These are phyloP conservation scores for Lophochroa leadbeateri DNA, from an alignment of 2,113 vertebrate genomes.

Conservation along the genomic window DNA sequence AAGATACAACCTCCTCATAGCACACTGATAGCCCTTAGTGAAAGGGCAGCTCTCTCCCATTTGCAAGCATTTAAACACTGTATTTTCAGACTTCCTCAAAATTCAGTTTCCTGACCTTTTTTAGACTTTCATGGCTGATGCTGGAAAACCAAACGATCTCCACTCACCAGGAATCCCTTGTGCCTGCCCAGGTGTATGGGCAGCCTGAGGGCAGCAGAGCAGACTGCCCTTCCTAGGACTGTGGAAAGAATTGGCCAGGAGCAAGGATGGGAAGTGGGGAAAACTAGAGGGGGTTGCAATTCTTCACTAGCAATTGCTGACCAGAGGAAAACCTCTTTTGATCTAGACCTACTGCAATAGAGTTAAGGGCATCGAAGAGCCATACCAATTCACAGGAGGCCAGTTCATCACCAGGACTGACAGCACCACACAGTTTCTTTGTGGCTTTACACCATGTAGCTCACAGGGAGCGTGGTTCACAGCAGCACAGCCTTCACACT, in stretches of 20 bases:
- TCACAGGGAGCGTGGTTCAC: not conserved
- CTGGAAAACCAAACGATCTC: not conserved
- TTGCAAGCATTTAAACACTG: not conserved
- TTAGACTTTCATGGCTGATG: not conserved
- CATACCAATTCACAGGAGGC: not conserved
- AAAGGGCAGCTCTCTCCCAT: not conserved
- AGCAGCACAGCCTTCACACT: not conserved
- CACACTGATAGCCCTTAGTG: not conserved
- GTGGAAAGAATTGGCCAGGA: not conserved
- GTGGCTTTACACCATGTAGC: not conserved
- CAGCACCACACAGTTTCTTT: not conserved
- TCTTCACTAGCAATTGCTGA: not conserved
- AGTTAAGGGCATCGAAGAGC: not conserved
- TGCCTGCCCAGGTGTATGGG: rapidly evolving
- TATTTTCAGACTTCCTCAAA: not conserved
- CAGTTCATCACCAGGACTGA: not conserved
- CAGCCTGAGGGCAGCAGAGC: not conserved
- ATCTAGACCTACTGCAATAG: not conserved
- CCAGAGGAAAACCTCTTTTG: not conserved
- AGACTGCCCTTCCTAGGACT: not conserved
- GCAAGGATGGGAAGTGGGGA: not conserved
- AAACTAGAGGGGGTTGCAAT: not conserved
- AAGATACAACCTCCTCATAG: not conserved
- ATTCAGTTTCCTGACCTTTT: not conserved
- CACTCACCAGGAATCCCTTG: not conserved